Conservation (phyloP, 2,113 vertebrate species). For the Ondatra zibethicus region DNA sequence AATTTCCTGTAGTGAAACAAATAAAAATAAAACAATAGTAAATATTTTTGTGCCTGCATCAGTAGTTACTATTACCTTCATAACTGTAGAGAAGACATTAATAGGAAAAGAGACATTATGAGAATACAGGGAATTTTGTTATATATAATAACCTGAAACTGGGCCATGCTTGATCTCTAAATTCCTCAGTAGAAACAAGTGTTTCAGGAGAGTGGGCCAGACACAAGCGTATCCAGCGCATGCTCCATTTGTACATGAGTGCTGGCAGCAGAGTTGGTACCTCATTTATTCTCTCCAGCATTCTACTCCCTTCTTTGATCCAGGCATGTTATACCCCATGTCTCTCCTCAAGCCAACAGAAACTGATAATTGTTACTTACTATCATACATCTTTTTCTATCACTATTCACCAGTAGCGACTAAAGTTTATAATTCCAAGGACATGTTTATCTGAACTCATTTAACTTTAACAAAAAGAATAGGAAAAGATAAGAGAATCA, state of each 20-base stretch:
- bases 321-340: fast-evolving
- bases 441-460: background rate
- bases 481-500: background rate
- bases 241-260: background rate
- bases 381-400: background rate
- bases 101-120: background rate
- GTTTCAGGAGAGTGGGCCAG: fast-evolving
- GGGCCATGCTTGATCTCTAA: fast-evolving
- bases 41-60: background rate
- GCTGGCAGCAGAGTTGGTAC: background rate
- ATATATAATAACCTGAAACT: background rate
- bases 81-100: background rate
- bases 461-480: background rate
- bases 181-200: background rate
- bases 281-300: background rate
- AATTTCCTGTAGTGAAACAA: background rate
- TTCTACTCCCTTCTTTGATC: background rate
- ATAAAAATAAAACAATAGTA: background rate
- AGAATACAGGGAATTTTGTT: background rate
- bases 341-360: background rate
- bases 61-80: background rate
- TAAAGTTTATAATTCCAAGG: background rate
- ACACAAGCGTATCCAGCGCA: fast-evolving
- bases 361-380: background rate
- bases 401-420: background rate